phyloP scores from a whole-genome alignment of 2,797 vertebrate species.

The Chaetophractus vellerosus region DNA sequence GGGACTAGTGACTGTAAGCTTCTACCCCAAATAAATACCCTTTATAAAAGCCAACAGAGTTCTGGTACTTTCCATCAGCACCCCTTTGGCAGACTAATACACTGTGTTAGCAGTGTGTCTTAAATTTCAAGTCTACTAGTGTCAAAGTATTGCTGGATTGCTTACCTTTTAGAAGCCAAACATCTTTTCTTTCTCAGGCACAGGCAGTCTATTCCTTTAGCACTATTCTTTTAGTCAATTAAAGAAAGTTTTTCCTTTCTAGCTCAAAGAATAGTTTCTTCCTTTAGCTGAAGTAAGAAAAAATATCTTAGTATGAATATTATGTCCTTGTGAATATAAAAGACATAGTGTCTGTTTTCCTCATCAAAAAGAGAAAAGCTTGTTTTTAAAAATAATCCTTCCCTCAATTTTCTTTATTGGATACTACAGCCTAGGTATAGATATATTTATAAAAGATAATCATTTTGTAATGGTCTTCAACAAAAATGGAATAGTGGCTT shows the following conservation, averaged over 20 bases:
- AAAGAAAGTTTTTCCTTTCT: background rate
- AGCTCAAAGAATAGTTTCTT: background rate
- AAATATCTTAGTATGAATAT: background rate
- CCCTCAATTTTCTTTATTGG: background rate
- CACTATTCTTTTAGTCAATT: background rate
- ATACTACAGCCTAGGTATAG: background rate
- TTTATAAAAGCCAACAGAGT: too few relatives aligned
- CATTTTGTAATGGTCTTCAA: background rate
- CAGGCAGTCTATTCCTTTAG: background rate
- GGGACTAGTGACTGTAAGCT: too few relatives aligned
- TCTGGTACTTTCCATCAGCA: too few relatives aligned
- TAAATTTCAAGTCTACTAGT: background rate
- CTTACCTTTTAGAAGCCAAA: conserved; percentile 29
- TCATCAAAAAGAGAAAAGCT: background rate
- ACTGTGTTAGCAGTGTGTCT: background rate
- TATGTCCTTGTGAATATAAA: background rate
- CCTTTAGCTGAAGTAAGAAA: background rate
- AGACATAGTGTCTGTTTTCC: background rate
- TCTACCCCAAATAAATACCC: too few relatives aligned
- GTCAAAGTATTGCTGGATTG: background rate
- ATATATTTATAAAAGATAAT: background rate
- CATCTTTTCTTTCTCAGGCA: conserved; percentile 1
- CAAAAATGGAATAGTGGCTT: background rate
- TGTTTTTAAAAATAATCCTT: background rate
- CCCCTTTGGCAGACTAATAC: too few relatives aligned